A percentile compares a stretch with the other conserved stretches of the same genome.
Evolutionary conservation across 2,888 invertebrate species (phyloP).

Genomic region (Pyrocoelia pectoralis): DNA sequence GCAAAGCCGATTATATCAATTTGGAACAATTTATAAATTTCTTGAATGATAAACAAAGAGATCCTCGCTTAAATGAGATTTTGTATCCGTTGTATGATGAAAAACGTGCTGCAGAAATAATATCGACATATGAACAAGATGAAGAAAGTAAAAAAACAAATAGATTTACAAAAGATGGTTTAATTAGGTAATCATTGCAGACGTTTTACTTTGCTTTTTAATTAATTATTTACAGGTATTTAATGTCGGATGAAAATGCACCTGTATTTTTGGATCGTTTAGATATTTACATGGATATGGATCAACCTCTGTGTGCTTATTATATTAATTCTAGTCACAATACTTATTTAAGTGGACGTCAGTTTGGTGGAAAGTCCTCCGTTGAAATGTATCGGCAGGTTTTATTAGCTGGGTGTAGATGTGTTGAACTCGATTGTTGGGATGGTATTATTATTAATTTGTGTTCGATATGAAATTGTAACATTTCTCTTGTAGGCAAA

Average conservation of each 20-base stretch:
- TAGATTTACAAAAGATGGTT: constrained; percentile 91
- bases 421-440: constrained; percentile 99
- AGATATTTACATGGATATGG: constrained; percentile 99
- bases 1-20: constrained; percentile 87
- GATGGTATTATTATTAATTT: constrained; percentile 68
- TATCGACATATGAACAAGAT: constrained; percentile 90
- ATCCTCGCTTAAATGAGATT: constrained; percentile 98
- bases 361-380: constrained; percentile 97
- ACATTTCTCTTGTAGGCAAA: constrained; percentile 64
- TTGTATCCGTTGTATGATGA: constrained; percentile 96
- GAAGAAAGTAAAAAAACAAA: constrained; percentile 76
- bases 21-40: constrained; percentile 90
- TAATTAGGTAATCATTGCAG: constrained; percentile 71
- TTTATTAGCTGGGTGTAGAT: constrained; percentile 95
- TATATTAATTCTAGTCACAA: constrained; percentile 99
- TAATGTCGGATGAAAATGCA: constrained; percentile 99
- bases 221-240: constrained; percentile 65
- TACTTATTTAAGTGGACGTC: constrained; percentile 91
- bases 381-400: constrained; percentile 99
- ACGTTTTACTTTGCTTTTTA: background rate
- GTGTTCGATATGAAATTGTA: background rate
- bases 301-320: constrained; percentile 96
- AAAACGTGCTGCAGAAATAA: constrained; percentile 91
- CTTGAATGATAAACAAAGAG: constrained; percentile 96
- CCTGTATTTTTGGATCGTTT: constrained; percentile 98